Percentiles rank a stretch among this genome's conserved stretches.
phyloP scores from a whole-genome alignment of 2,888 invertebrate species.

The Troilus luridus region DNA sequence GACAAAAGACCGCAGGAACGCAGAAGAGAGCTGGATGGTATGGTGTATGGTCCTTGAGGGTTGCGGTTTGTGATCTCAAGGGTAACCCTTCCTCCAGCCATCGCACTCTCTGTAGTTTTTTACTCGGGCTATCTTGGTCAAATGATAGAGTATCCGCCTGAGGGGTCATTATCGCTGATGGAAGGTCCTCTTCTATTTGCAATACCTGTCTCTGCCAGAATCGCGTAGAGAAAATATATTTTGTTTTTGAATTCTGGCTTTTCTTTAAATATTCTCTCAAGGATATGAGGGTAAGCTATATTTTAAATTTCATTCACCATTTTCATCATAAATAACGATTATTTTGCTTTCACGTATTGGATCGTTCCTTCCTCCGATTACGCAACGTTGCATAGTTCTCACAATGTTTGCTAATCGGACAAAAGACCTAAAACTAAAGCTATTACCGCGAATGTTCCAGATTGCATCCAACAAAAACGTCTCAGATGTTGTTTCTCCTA shows the following conservation, averaged over 20 bases:
- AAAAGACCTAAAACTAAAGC: too few species aligned
- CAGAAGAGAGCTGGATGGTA: background rate
- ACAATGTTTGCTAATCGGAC: too few species aligned
- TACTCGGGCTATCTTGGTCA: slow-evolving; percentile 13
- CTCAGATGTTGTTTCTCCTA: too few species aligned
- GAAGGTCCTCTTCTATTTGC: slow-evolving; percentile 34
- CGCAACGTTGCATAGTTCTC: too few species aligned
- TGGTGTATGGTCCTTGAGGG: slow-evolving; percentile 22
- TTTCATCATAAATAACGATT: background rate
- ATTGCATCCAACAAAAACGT: too few species aligned
- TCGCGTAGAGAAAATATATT: background rate
- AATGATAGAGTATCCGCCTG: slow-evolving; percentile 39
- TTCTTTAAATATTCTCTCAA: background rate
- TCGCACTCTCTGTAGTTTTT: slow-evolving; percentile 30
- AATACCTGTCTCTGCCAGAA: background rate
- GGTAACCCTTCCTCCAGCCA: slow-evolving; percentile 41
- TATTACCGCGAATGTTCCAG: too few species aligned
- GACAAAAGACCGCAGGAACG: background rate
- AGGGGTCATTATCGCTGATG: slow-evolving; percentile 15
- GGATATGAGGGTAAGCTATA: background rate
- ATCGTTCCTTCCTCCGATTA: too few species aligned
- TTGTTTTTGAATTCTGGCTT: background rate
- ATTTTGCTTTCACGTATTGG: too few species aligned
- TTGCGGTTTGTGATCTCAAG: slow-evolving; percentile 43
- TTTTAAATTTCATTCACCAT: background rate